Evolutionary conservation across 1,140 invertebrate species (phyloP).

Genomic region (Pomacea maculata): DNA sequence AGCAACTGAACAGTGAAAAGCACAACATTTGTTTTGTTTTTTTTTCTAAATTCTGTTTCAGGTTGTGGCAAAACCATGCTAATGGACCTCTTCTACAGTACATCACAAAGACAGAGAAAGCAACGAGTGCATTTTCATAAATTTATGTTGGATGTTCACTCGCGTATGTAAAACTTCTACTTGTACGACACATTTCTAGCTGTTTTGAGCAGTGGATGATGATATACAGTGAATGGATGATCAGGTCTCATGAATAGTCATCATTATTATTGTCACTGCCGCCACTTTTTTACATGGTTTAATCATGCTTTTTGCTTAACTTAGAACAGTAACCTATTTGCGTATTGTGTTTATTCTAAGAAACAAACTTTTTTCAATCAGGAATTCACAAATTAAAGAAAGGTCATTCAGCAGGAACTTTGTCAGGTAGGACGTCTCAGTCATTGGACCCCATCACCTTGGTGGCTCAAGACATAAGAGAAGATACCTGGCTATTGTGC

Average conservation of each 20-base stretch:
- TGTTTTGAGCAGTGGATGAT: no score
- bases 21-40: background rate
- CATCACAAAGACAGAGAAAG: slow-evolving; percentile 74
- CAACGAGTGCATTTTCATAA: slow-evolving; percentile 93
- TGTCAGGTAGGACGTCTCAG: slow-evolving; percentile 45
- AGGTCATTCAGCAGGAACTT: slow-evolving; percentile 43
- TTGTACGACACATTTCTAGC: background rate
- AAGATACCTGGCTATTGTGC: slow-evolving; percentile 91
- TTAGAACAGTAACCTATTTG: no score
- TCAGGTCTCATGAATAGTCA: no score
- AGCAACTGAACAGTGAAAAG: no score
- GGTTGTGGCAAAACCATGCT: slow-evolving; percentile 87
- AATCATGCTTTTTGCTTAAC: no score
- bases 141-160: slow-evolving; percentile 97
- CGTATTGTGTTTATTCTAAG: no score
- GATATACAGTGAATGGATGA: no score
- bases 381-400: slow-evolving; percentile 66
- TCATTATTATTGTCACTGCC: no score
- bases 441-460: slow-evolving; percentile 92
- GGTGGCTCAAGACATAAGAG: slow-evolving; percentile 86
- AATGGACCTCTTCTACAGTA: slow-evolving; percentile 97
- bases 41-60: slow-evolving; percentile 30
- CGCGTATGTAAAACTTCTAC: slow-evolving; percentile 59
- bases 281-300: no score
- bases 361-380: slow-evolving; percentile 27